Evolutionary conservation across 2,113 vertebrate genomes (phyloP).

Genomic region (Rhinogobius similis): DNA sequence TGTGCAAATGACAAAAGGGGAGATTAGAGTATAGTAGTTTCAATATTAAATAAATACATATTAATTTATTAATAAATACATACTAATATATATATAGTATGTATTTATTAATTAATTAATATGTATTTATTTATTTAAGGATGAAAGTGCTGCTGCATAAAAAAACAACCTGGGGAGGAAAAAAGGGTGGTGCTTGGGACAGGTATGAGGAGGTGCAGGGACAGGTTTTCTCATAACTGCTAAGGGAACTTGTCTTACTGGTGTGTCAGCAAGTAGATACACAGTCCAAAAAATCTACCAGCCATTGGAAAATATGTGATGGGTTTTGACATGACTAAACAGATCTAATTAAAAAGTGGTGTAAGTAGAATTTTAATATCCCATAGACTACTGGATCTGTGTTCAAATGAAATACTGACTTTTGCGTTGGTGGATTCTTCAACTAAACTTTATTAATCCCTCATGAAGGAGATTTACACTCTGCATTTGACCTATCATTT

Average conservation of each 20-base stretch:
- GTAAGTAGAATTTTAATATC: no score
- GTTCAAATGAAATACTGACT: no score
- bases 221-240: constrained; percentile 57
- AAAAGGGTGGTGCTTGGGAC: constrained; percentile 19
- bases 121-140: no score
- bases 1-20: constrained; percentile 27
- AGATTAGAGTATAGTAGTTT: not conserved
- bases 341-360: not conserved
- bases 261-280: constrained; percentile 42
- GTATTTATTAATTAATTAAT: no score
- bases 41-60: no score
- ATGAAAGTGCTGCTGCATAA: not conserved
- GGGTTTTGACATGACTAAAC: not conserved
- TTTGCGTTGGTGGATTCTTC: no score
- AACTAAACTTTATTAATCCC: no score
- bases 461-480: no score
- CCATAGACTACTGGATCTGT: no score
- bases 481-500: no score
- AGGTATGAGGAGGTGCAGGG: constrained; percentile 42
- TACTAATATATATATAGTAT: no score
- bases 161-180: constrained; percentile 7
- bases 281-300: constrained; percentile 20
- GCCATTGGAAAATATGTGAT: not conserved
- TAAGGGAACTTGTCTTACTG: constrained; percentile 28
- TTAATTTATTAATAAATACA: not conserved